Evolutionary conservation across 2,888 invertebrate species (phyloP), one percentile per base, ranked within the genome.

Genomic region (Parapristionchus giblindavisi): DNA sequence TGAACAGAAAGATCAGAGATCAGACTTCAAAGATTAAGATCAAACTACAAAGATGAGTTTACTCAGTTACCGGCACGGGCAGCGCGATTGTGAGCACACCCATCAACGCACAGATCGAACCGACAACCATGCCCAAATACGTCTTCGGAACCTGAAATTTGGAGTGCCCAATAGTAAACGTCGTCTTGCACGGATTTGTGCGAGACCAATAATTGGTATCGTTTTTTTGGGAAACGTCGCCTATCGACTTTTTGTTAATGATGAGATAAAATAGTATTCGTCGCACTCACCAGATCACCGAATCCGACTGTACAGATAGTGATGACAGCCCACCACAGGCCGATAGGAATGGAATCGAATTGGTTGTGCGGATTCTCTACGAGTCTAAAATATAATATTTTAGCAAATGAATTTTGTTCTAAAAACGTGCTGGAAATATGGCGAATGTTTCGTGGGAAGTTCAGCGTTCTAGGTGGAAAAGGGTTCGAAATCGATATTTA

Each of bases 311-410:
- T 83, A 79, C 82, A 82, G 60, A 83, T 83, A 14, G 83, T 83
- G 58, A 83, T 80, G 21, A 89, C 88, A 1, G 89, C 89, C 89
- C 89, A 89, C 89, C 89, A 89, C 66, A 89, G 87, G 1, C 88
- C 89, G n/a, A 85, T 83, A 3, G 89, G 89, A 78, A 89, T 89
- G 79, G 88, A 88, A 36, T 85, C 84, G 78, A 89, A 89, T 43
- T 85, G 82, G 71, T 85, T 85, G 58, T 71, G 21, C 14, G 78
- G 79, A 76, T 79, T 79, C 40, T 88, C 87, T 43, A 88, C 82
- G 14, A 88, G 29, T 36, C 56, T n/a, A n/a, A n/a, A n/a, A n/a
- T n/a, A n/a, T n/a, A n/a, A n/a, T 63, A 51, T 17, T 21, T 51
- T 51, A 51, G 63, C 34, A 58, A n/a, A n/a, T 8, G 11, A 58